Evolutionary conservation across 2,113 vertebrate genomes (phyloP).

Genomic region (Malaclemys terrapin): DNA sequence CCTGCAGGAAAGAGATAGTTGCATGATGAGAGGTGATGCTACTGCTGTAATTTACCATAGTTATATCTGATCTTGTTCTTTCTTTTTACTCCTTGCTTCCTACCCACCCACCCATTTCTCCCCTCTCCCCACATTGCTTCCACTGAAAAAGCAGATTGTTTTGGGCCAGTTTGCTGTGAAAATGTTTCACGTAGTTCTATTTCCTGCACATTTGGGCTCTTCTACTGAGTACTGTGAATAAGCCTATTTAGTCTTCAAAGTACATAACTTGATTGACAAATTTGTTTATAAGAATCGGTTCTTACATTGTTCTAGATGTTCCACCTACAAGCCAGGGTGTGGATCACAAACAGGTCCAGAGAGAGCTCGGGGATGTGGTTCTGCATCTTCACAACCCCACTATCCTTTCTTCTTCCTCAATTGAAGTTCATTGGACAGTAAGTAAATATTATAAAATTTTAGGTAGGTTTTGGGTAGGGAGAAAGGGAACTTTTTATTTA

Average conservation of each 20-base stretch:
- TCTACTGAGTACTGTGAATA: background rate
- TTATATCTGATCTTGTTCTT: background rate
- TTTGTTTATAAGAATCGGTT: slow-evolving; percentile 10
- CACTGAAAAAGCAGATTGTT: background rate
- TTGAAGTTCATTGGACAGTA: slow-evolving; percentile 99
- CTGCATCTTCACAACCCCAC: slow-evolving; percentile 98
- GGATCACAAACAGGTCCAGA: slow-evolving; percentile 97
- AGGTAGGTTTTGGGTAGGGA: background rate
- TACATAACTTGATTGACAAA: no score
- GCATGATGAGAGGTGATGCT: background rate
- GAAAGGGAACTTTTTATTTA: background rate
- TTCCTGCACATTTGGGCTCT: background rate
- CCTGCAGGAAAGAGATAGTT: background rate
- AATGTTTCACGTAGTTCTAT: background rate
- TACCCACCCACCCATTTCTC: background rate
- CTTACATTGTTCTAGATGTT: slow-evolving; percentile 85
- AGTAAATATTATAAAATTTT: slow-evolving; percentile 69
- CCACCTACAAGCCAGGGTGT: slow-evolving; percentile 96
- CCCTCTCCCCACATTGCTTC: background rate
- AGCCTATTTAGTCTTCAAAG: background rate
- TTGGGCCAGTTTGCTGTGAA: background rate
- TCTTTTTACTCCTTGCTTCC: background rate
- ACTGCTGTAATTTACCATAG: background rate
- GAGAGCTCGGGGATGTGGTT: slow-evolving; percentile 93
- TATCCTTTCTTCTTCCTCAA: slow-evolving; percentile 95